Conservation (phyloP, 2,888 invertebrate genomes). For the Ceramica pisi region DNA sequence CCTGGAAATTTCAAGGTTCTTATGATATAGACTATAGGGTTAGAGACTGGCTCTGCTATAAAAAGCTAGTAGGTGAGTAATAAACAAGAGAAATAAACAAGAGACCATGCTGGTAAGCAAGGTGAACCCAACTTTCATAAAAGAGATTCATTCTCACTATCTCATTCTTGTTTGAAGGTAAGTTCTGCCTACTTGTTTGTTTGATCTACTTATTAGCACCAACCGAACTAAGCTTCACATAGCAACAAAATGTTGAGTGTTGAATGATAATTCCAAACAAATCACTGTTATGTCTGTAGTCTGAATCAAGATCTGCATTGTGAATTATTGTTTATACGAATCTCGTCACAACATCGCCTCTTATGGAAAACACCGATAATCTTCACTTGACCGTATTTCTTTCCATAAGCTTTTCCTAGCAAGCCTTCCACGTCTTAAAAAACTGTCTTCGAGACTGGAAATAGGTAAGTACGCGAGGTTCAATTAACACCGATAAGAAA, state of each 20-base stretch:
- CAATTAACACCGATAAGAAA: constrained; percentile 1
- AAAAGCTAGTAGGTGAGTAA: background rate
- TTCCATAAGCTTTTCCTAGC: background rate
- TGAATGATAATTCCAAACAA: constrained; percentile 1
- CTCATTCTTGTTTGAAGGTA: background rate
- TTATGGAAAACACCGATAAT: background rate
- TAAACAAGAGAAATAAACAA: too few relatives aligned
- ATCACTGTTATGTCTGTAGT: background rate
- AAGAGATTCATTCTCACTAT: background rate
- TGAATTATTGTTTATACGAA: constrained; percentile 14
- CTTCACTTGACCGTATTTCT: constrained; percentile 13
- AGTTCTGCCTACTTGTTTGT: background rate
- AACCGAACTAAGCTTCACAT: background rate
- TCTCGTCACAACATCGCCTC: constrained; percentile 1
- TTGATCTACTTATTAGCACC: background rate
- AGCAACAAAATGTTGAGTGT: background rate
- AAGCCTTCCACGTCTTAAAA: background rate
- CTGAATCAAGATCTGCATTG: constrained; percentile 4
- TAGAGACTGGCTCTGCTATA: background rate
- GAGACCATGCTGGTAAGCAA: too few relatives aligned
- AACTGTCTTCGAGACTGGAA: constrained; percentile 9
- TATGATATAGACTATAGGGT: background rate
- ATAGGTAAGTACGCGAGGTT: background rate
- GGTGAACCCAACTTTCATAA: background rate
- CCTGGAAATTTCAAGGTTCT: background rate